Evolutionary conservation across 2,888 invertebrate species (phyloP).

Genomic region (Trichacis sp.): DNA sequence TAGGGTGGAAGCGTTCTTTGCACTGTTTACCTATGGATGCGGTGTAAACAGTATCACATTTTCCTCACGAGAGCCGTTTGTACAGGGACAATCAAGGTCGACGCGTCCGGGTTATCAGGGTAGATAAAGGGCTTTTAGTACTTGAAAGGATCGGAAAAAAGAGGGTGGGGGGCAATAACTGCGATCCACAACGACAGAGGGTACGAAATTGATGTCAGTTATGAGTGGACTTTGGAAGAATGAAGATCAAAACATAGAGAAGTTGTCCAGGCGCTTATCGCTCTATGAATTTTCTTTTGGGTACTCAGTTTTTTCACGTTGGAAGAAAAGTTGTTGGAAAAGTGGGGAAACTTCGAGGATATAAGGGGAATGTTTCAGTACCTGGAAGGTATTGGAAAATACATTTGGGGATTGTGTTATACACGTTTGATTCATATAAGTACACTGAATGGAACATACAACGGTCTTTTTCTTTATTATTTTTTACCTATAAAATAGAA

Average conservation of each 20-base stretch:
- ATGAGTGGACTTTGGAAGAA: constrained; percentile 55
- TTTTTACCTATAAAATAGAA: no score
- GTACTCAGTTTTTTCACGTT: constrained; percentile 14
- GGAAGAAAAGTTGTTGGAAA: no score
- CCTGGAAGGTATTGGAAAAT: no score
- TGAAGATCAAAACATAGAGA: constrained; percentile 49
- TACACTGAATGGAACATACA: no score
- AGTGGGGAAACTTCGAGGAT: no score
- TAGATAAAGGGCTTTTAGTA: constrained; percentile 1
- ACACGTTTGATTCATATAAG: no score
- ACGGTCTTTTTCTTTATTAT: no score
- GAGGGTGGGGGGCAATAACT: constrained; percentile 8
- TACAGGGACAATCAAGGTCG: background rate
- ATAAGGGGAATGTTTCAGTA: no score
- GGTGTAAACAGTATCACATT: background rate
- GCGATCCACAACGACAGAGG: constrained; percentile 11
- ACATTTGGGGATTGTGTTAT: no score
- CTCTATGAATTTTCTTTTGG: constrained; percentile 62
- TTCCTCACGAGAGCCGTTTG: background rate
- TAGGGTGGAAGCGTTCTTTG: constrained; percentile 4
- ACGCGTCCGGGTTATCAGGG: background rate
- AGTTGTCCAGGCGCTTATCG: constrained; percentile 62
- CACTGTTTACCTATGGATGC: constrained; percentile 3
- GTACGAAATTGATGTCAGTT: constrained; percentile 11
- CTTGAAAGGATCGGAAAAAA: background rate